These are phyloP conservation scores for Cynopterus brachyotis DNA, from an alignment of 2,113 vertebrate species.

Conservation along the genomic window DNA sequence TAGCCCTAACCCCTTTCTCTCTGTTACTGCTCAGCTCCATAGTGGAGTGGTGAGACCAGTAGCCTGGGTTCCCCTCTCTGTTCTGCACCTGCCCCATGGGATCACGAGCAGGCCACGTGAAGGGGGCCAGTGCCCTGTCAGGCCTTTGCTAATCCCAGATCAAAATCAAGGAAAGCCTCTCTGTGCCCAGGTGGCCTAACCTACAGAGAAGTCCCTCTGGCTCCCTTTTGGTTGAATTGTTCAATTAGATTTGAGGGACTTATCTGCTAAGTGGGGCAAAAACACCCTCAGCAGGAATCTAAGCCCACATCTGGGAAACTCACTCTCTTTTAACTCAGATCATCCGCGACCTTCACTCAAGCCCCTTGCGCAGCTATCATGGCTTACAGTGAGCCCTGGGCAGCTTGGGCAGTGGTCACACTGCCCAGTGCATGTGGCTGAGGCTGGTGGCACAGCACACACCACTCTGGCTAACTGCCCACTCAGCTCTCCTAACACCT, in stretches of 20 bases:
- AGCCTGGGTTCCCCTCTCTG: not conserved
- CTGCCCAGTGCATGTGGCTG: not conserved
- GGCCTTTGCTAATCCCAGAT: not conserved
- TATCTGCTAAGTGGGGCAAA: not conserved
- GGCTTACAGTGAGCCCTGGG: not conserved
- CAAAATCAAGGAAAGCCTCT: not conserved
- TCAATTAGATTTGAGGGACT: not conserved
- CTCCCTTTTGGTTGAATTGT: not conserved
- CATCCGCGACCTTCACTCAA: not conserved
- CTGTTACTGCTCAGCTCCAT: not conserved
- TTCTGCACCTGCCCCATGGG: not conserved
- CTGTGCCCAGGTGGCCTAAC: not conserved
- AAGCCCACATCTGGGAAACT: not conserved
- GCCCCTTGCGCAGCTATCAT: not conserved
- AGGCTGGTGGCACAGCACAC: not conserved
- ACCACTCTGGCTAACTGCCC: not conserved
- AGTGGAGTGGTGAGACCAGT: not conserved
- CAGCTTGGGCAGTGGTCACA: not conserved
- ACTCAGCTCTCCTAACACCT: slow-evolving; percentile 8
- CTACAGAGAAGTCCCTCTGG: not conserved
- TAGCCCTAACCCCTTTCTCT: not conserved
- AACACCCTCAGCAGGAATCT: not conserved
- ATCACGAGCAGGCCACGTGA: not conserved
- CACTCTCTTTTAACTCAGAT: not conserved
- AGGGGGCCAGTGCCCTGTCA: not conserved